These are phyloP conservation scores for Ammospiza maritima DNA, from an alignment of 2,797 vertebrate genomes.

Conservation along the genomic window DNA sequence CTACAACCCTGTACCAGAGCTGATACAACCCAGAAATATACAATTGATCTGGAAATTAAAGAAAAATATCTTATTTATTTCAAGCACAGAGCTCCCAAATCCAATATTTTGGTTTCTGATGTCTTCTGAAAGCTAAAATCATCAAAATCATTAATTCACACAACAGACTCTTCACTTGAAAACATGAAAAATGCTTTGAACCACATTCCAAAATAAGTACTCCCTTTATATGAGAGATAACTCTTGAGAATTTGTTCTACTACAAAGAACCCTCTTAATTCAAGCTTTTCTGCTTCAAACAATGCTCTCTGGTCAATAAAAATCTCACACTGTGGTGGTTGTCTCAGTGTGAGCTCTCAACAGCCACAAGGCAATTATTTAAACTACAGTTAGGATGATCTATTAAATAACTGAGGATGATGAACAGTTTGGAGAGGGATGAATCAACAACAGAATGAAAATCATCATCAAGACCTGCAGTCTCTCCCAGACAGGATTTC, in stretches of 20 bases:
- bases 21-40: background rate
- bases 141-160: background rate
- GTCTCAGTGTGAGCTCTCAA: background rate
- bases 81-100: background rate
- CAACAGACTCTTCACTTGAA: background rate
- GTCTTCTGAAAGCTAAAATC: background rate
- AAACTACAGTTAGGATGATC: background rate
- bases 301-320: background rate
- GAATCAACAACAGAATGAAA: background rate
- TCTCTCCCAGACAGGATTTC: background rate
- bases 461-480: background rate
- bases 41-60: background rate
- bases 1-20: background rate
- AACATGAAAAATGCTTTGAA: background rate
- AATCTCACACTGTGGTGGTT: background rate
- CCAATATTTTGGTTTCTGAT: background rate
- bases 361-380: background rate
- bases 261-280: background rate
- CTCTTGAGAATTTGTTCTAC: background rate
- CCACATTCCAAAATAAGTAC: background rate
- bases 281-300: background rate
- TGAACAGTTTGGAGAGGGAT: background rate
- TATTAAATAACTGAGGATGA: background rate
- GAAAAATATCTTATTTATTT: background rate
- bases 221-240: background rate